Conservation (phyloP, 64 coral and sea anemone genomes). For the Anthopleura sola region DNA sequence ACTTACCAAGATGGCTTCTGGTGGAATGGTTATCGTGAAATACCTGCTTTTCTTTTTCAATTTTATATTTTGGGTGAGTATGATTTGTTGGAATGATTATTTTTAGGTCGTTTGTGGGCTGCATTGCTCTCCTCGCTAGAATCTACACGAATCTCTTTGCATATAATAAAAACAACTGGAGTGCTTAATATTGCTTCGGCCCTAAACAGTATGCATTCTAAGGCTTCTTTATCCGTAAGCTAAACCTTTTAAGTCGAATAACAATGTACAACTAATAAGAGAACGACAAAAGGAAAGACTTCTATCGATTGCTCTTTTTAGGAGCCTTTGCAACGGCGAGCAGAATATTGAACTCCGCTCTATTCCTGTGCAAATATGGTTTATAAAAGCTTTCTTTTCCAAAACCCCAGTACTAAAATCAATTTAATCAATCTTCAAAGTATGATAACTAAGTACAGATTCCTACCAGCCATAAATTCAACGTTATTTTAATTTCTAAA, state of each 20-base stretch:
- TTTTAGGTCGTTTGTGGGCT: background rate
- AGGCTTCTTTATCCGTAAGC: background rate
- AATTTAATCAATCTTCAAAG: background rate
- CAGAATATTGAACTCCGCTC: background rate
- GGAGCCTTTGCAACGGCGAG: background rate
- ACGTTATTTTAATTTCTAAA: background rate
- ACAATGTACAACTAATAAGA: background rate
- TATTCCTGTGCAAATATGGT: background rate
- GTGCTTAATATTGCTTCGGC: background rate
- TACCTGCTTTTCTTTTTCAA: slow-evolving; percentile 91
- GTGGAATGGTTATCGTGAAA: slow-evolving; percentile 85
- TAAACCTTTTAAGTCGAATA: background rate
- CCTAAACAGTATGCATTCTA: background rate
- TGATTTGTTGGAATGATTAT: background rate
- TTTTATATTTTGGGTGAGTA: slow-evolving; percentile 87
- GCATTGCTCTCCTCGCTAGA: background rate
- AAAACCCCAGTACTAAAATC: background rate
- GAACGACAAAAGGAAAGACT: background rate
- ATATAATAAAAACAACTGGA: background rate
- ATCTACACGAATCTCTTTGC: background rate
- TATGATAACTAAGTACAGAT: background rate
- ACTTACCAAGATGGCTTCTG: slow-evolving; percentile 60
- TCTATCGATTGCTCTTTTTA: background rate
- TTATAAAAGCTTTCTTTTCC: background rate
- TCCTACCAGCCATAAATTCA: background rate